These are phyloP conservation scores for Lepus americanus DNA, from an alignment of 2,113 vertebrate species.

Conservation along the genomic window DNA sequence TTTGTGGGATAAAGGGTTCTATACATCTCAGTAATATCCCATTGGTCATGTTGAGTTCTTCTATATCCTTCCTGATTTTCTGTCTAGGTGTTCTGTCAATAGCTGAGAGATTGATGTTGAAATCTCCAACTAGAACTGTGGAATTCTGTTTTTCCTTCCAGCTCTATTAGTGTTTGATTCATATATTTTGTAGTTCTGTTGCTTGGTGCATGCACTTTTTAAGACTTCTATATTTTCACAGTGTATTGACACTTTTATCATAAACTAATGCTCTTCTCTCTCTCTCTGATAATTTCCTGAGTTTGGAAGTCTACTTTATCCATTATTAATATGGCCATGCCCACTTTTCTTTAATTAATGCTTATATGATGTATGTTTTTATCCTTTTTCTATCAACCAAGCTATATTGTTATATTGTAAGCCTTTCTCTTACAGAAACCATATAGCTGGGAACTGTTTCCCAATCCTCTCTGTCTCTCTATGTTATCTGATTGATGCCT, in stretches of 20 bases:
- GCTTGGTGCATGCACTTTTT: neutral
- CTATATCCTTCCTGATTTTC: neutral
- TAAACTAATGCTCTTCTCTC: neutral
- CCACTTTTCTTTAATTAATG: neutral
- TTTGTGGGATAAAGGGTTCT: neutral
- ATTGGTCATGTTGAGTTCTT: neutral
- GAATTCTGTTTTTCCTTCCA: too few relatives aligned
- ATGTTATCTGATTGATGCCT: neutral
- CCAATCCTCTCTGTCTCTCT: neutral
- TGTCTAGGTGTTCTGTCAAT: too few relatives aligned
- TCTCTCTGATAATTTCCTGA: conserved; percentile 17
- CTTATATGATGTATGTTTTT: neutral
- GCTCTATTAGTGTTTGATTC: too few relatives aligned
- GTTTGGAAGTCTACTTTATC: neutral
- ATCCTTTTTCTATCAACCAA: neutral
- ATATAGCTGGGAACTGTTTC: neutral
- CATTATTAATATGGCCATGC: neutral
- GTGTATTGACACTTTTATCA: neutral
- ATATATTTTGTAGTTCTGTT: neutral
- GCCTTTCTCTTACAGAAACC: neutral
- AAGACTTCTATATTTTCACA: neutral
- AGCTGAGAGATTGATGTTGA: too few relatives aligned
- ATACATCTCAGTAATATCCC: neutral
- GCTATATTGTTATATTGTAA: neutral
- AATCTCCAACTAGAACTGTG: too few relatives aligned